Evolutionary conservation across 1,140 invertebrate species (phyloP), one percentile per base, ranked within the genome.

Genomic region (Drosophila yakuba): DNA sequence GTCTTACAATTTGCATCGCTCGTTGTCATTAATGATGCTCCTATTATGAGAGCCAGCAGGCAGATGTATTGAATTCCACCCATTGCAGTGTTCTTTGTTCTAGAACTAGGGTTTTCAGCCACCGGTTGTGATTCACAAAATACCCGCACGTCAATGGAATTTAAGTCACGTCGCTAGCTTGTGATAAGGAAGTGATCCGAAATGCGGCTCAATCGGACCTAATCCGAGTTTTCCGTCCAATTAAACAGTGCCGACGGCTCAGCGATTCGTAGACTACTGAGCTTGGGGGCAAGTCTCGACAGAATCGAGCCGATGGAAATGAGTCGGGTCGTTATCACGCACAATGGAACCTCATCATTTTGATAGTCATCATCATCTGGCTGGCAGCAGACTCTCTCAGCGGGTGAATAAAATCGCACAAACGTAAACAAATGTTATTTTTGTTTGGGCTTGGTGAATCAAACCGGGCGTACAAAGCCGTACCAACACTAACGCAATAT

Each of bases 131-230:
- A 79, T 71, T 79, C 71, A 66, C 47, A 63, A 68, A 44, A 63
- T 36, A 23, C 20, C 23, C 23, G 17, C 71, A 47, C 45, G 57
- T 60, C 50, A 78, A 55, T 61, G 36, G 45, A 54, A 61, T 66
- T 75, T 48, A 43, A 78, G 69, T 67, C 82, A 82, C 59, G 76
- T 67, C 45, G 45, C 38, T 14, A 38, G 17, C 32, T 43, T 39
- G 52, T 89, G 83, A 86, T 86, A 86, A 86, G 75, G 72, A 73
- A 64, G 60, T 50, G 32, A 43, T 43, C 11, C 68, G 7, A 75
- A 71, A 44, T 63, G 64, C 73, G 73, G 48, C 48, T 73, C 48
- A 52, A 14, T 20, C 14, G 48, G 12, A 47, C 44, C 67, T 41
- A 32, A 28, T 57, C 32, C 39, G 50, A 25, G 39, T 20, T 36